Base-by-base conservation (phyloP, 2,888 invertebrate genomes). In the Physocephala rufipes region DNA sequence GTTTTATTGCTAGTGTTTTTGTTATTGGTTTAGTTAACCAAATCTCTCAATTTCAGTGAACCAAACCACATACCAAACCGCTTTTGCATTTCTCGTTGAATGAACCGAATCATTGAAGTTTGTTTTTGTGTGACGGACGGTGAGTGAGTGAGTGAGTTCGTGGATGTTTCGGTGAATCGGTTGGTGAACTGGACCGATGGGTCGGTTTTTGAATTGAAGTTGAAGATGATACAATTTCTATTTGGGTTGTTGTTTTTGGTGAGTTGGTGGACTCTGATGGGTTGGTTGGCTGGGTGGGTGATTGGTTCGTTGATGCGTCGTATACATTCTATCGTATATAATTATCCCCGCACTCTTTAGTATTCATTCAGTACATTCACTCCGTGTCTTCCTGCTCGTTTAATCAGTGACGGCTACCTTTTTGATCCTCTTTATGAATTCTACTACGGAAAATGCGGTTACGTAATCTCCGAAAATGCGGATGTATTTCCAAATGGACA, bases 371-470 rank as follows among this genome's bases (percentile, higher is more conserved):
- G 12, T 19, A 2, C 49, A 15, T n/a, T 19, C 49, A 49, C 49
- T n/a, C 15, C 49, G 16, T 13, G 49, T n/a, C 15, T 36, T 36
- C 36, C 9, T 36, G 9, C 36, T 36, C 49, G 12, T 49, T n/a
- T 19, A 4, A 49, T n/a, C 4, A 49, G 15, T n/a, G n/a, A 13
- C 49, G 3, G n/a, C 49, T 15, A 12, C 45, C 15, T 3, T 49
- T 49, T 19, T 49, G 49, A 15, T 49, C 49, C 49, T 49, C 49
- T n/a, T 19, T n/a, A n/a, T 19, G 19, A 19, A n/a, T n/a, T 19
- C 15, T 24, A 55, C 51, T 55, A 36, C 66, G 15, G 66, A 51
- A 66, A 66, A 66, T 66, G 67, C 58, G 67, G 67, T 67, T 67
- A 67, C 45, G 45, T 58, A 67, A 58, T 67, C 43, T 28, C 58